Base-by-base conservation (phyloP, 2,888 invertebrate genomes). In the Dioctria linearis region DNA sequence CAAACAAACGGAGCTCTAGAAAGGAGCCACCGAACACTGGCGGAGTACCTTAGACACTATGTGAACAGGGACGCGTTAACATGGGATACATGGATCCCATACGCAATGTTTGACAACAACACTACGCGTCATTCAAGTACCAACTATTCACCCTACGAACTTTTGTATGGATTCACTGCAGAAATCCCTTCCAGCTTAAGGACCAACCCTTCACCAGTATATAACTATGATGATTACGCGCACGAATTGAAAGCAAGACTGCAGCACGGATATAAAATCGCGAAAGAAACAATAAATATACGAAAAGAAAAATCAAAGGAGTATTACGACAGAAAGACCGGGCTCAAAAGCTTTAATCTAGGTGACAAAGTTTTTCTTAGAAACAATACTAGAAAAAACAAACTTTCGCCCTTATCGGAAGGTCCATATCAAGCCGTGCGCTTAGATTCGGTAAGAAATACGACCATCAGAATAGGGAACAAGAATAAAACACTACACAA, bases 41-140 rank as follows among this genome's bases (percentile, higher is more conserved):
- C 83, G 11, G 85, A 86, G 11, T 85, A 85, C 78, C 49, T 87
- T 4, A 85, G 84, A 79, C 85, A 86, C 79, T 87, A 83, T 80
- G 4, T 37, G 4, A 13, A 25, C 8, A 13, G 37, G 4, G 25
- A 13, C 4, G 4, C 5, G 8, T 8, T 25, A 13, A 54, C 51
- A 13, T 11, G 65, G 42, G 40, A 78, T 40, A 25, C 39, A 40
- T 40, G 40, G 6, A 46, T 79, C 13, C 49, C 69, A 3, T 42
- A n/a, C 11, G 69, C 79, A 9, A 79, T 69, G 69, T 79, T 79
- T 61, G 51, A 43, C 8, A 69, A 79, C 46, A 79, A 79, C 11
- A 79, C 69, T 1, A 43, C 57, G 39, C 8, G 57, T 9, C 63
- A 79, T 13, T 43, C 69, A 4, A 79, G 57, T 11, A 71, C 71